A percentile compares a stretch with the other conserved stretches of the same genome.
phyloP scores from a whole-genome alignment of 53 echinoderm and acorn worm genomes.

The Stichopus horrens region DNA sequence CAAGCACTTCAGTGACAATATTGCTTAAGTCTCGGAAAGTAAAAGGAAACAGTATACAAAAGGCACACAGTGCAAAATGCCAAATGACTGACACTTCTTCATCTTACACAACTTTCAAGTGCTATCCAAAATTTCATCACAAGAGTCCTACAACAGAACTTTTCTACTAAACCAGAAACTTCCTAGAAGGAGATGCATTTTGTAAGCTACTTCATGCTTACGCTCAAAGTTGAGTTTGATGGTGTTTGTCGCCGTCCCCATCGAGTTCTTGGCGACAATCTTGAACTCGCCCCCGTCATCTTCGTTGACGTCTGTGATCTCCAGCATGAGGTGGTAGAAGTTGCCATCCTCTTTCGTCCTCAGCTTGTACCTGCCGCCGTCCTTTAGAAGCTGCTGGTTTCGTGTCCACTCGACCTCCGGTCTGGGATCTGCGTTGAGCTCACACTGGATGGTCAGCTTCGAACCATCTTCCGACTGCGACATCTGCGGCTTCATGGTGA shows the following conservation, averaged over 20 bases:
- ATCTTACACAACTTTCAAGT: too few species aligned
- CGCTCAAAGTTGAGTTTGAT: conserved; percentile 98
- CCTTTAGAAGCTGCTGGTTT: conserved; percentile 64
- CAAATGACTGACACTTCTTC: too few species aligned
- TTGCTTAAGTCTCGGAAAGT: too few species aligned
- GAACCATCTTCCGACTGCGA: conserved; percentile 88
- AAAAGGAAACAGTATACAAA: too few species aligned
- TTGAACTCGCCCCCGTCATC: conserved; percentile 91
- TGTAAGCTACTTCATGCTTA: conserved; percentile 47
- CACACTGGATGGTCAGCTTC: conserved; percentile 94
- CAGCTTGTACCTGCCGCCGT: conserved; percentile 72
- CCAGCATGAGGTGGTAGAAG: conserved; percentile 72
- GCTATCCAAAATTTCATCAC: neutral
- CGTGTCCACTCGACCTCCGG: conserved; percentile 88
- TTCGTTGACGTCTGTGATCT: conserved; percentile 88
- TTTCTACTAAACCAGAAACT: too few species aligned
- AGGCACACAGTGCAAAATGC: too few species aligned
- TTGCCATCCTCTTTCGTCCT: conserved; percentile 72
- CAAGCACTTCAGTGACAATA: too few species aligned
- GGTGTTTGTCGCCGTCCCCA: conserved; percentile 93
- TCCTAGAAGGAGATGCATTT: neutral
- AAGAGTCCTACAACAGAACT: neutral
- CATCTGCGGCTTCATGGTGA: conserved; percentile 99
- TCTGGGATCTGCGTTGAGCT: conserved; percentile 74
- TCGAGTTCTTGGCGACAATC: conserved; percentile 88